Base-by-base conservation (phyloP, 2,888 invertebrate species). In the Carabus problematicus region DNA sequence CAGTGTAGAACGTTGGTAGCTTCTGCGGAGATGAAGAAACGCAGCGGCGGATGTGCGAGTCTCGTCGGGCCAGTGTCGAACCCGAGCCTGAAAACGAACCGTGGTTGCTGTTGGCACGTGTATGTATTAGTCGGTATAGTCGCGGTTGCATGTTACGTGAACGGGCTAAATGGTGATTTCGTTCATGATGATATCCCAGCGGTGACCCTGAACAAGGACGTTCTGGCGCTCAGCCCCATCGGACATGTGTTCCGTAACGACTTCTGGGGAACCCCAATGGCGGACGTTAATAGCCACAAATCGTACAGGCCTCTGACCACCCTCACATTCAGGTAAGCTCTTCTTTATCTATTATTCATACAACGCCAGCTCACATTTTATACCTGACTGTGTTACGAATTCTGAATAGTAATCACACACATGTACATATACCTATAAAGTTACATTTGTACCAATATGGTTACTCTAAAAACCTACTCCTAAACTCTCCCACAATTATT, bases 241-340 rank as follows among this genome's bases (percentile, higher is more conserved):
- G 77, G 83, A 72, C 85, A 86, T 75, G 84, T 91, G 75, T 88
- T 92, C 77, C 83, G 84, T 75, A 91, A 93, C 80, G 95, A 95
- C 82, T 95, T 94, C 80, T 95, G 94, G 95, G 94, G 94, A n/a
- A 91, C 90, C 64, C 89, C 92, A 41, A 93, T 95, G 91, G 86
- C 88, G n/a, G 91, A 92, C 77, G 83, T 88, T 63, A 86, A 86
- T 77, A 94, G 93, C 76, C 95, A 94, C 83, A 94, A 94, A 84
- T 93, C 93, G 63, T 94, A 94, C 81, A 85, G 94, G 75, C 94
- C 95, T 47, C 83, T 95, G 73, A 93, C 93, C 12, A 90, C 91
- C 59, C 84, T 94, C 62, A 90, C 92, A 8, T 95, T 95, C 84
- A 88, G 94, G 94, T 94, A 82, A 88, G 89, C 83, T 9, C 43